Evolutionary conservation across 2,888 invertebrate genomes (phyloP).

Genomic region (Adelphocoris suturalis): DNA sequence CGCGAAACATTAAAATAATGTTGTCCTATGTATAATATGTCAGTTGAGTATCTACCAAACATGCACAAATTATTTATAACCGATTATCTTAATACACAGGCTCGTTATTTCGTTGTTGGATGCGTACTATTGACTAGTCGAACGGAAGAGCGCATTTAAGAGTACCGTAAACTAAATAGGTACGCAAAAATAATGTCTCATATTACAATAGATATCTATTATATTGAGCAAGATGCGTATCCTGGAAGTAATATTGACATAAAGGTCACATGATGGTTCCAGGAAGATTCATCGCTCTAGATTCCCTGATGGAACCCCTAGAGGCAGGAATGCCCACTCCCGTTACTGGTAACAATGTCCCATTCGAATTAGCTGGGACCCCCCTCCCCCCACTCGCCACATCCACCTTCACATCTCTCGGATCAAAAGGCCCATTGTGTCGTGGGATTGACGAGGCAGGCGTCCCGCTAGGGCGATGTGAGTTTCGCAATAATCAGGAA

Average conservation of each 20-base stretch:
- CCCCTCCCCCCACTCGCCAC: neutral
- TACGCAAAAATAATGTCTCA: too few relatives aligned
- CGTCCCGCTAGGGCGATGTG: neutral
- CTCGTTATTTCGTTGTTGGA: too few relatives aligned
- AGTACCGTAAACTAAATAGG: too few relatives aligned
- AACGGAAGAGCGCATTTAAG: too few relatives aligned
- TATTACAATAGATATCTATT: too few relatives aligned
- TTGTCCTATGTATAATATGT: too few relatives aligned
- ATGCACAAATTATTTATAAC: too few relatives aligned
- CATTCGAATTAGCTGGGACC: slow-evolving; percentile 27
- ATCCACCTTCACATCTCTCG: neutral
- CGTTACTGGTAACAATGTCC: slow-evolving; percentile 53
- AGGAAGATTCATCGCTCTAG: slow-evolving; percentile 28
- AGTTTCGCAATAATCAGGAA: neutral
- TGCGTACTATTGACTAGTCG: too few relatives aligned
- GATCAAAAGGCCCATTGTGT: neutral
- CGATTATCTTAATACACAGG: too few relatives aligned
- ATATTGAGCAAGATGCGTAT: too few relatives aligned
- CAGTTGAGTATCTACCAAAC: too few relatives aligned
- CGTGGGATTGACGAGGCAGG: neutral
- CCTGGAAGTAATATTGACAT: neutral
- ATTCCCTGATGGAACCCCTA: slow-evolving; percentile 18
- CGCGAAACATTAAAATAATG: too few relatives aligned
- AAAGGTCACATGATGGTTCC: neutral
- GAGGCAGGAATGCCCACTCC: slow-evolving; percentile 54